Evolutionary conservation across 1,140 invertebrate species (phyloP).

Genomic region (Asbolus verrucosus): DNA sequence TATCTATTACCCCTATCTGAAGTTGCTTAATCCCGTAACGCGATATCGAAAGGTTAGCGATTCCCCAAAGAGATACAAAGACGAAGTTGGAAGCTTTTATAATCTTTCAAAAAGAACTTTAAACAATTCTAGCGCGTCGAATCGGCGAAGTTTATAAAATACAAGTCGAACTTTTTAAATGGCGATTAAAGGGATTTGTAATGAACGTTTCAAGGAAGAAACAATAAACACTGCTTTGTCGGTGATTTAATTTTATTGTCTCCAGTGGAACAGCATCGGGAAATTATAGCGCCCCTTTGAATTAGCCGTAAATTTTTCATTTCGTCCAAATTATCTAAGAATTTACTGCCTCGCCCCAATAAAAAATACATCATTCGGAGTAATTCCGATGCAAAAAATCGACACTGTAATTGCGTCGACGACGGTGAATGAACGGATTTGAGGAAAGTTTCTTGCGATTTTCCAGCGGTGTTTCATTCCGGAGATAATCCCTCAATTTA

Average conservation of each 20-base stretch:
- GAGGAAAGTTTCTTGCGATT: neutral
- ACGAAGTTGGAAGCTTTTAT: constrained; percentile 26
- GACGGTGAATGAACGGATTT: constrained; percentile 4
- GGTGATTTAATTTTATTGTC: constrained; percentile 9
- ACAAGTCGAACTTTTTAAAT: constrained; percentile 42
- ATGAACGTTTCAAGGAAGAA: constrained; percentile 2
- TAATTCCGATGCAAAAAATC: constrained; percentile 2
- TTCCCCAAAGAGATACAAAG: constrained; percentile 34
- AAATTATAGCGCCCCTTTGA: neutral
- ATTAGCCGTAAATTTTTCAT: constrained; percentile 9
- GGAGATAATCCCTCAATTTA: constrained; percentile 17
- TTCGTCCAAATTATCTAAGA: neutral
- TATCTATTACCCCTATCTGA: constrained; percentile 20
- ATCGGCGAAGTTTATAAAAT: constrained; percentile 36
- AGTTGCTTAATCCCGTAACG: constrained; percentile 30
- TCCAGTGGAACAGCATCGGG: neutral
- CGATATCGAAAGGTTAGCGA: constrained; percentile 28
- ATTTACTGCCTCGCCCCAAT: neutral
- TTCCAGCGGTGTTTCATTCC: constrained; percentile 15
- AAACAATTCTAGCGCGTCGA: constrained; percentile 38
- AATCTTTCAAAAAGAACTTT: constrained; percentile 36
- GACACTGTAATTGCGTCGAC: neutral
- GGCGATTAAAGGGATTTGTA: constrained; percentile 35
- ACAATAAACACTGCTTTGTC: constrained; percentile 8
- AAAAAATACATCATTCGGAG: constrained; percentile 19